Conservation (phyloP, 2,888 invertebrate species). For the Artemia sp. region DNA sequence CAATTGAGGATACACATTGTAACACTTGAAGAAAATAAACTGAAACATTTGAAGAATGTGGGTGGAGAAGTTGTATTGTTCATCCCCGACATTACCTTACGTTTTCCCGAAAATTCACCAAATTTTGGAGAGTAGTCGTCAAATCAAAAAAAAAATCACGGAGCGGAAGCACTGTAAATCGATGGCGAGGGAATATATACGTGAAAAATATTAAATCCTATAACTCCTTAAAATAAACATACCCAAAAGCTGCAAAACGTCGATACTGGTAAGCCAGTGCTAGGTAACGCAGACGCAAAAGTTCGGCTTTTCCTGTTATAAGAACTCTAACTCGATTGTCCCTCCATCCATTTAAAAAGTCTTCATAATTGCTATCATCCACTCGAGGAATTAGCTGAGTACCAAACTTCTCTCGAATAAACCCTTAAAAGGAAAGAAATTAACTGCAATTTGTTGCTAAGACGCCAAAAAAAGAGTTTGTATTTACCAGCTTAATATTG, state of each 20-base stretch:
- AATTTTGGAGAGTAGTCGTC: no score
- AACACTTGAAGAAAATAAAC: no score
- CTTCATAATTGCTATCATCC: conserved; percentile 51
- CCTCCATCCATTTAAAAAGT: conserved; percentile 68
- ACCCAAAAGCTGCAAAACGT: conserved; percentile 73
- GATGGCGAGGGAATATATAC: conserved; percentile 18
- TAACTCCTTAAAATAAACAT: conserved; percentile 30
- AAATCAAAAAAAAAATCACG: background rate
- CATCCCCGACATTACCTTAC: no score
- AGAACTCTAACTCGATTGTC: conserved; percentile 81
- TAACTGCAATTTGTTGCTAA: no score
- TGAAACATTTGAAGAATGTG: no score
- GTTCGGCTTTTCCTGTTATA: conserved; percentile 49
- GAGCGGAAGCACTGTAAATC: conserved; percentile 2
- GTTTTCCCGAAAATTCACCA: no score
- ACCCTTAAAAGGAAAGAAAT: conserved; percentile 41
- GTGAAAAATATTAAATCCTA: conserved; percentile 16
- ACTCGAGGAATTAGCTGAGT: conserved; percentile 52
- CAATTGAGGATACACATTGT: no score
- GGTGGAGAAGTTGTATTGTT: no score
- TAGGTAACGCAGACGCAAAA: conserved; percentile 64
- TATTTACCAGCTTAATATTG: no score
- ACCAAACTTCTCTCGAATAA: conserved; percentile 70
- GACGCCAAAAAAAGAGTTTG: no score
- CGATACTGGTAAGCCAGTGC: conserved; percentile 71